Base-by-base conservation (phyloP, 53 echinoderm and acorn worm species). In the Paracentrotus lividus region DNA sequence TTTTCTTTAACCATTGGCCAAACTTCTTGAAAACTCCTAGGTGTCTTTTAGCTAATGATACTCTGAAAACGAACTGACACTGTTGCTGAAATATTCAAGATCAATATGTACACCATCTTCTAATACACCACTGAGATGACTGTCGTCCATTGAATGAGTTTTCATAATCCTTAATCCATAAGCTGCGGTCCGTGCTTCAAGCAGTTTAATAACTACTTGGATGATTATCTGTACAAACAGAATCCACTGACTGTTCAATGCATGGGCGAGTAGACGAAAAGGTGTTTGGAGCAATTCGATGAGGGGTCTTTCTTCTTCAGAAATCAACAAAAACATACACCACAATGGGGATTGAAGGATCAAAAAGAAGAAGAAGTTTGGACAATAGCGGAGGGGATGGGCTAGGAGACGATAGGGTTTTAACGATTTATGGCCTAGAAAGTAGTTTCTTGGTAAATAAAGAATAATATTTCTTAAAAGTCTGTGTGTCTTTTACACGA, bases 271-370 rank as follows among this genome's bases (percentile, higher is more conserved):
- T 40, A 42, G 23, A 40, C 43, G 45, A 55, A n/a, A 58, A 59
- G 42, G 89, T 26, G n/a, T 34, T 89, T 42, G 64, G 42, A 42
- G 24, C 89, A 24, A 89, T 59, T 23, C 60, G 64, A 43, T n/a
- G 57, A 61, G 57, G 89, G 27, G 27, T 65, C 47, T 44, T 64
- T 61, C 44, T 89, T 57, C 57, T 57, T 57, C 32, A 14, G 65
- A 65, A 26, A 65, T 89, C 89, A 89, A 89, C 89, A 89, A 89
- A 89, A 89, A 89, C 89, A 65, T 64, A 64, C 42, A 2, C 6
- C 4, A 56, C 89, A 89, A 89, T 61, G 29, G 89, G 64, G 47
- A 89, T 89, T 89, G 65, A 65, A 40, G 89, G 89, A 89, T 59
- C 24, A 61, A n/a, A n/a, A n/a, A 43, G 9, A 27, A 64, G 65